A percentile compares a stretch with the other conserved stretches of the same genome.
Conservation (phyloP, 2,888 invertebrate species). For the Oscheius onirici region DNA sequence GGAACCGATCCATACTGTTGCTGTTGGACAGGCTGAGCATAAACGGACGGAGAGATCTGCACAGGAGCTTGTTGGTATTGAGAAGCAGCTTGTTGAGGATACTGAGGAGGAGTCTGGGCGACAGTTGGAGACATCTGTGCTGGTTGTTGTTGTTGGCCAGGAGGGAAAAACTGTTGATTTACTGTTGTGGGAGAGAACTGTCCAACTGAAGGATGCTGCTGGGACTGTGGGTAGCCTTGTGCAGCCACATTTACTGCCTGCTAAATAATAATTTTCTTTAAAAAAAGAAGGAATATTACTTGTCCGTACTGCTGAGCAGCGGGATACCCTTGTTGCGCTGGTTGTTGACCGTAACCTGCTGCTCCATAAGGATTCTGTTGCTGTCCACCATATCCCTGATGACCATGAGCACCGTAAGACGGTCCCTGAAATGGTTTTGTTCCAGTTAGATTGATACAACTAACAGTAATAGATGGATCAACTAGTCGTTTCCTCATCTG, state of each 20-base stretch:
- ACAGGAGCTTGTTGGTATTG: background rate
- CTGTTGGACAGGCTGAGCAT: too few species aligned
- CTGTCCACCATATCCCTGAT: background rate
- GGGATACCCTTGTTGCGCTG: background rate
- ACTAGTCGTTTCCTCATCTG: conserved; percentile 12
- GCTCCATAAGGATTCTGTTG: conserved; percentile 10
- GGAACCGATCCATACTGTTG: background rate
- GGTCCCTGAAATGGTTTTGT: background rate
- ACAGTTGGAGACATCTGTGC: background rate
- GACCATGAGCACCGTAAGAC: background rate
- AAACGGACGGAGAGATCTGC: too few species aligned
- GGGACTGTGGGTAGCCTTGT: background rate
- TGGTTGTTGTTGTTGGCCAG: background rate
- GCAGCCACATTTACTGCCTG: background rate
- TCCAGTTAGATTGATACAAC: background rate
- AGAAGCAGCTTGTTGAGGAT: background rate
- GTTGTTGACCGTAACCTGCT: background rate
- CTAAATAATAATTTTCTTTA: background rate
- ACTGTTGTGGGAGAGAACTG: conserved; percentile 2
- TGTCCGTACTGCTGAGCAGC: background rate
- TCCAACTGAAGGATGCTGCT: background rate
- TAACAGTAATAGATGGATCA: conserved; percentile 10
- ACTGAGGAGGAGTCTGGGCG: background rate
- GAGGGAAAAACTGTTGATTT: background rate
- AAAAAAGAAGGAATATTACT: background rate